phyloP scores from a whole-genome alignment of 2,797 vertebrate species.

The Eremophila alpestris region DNA sequence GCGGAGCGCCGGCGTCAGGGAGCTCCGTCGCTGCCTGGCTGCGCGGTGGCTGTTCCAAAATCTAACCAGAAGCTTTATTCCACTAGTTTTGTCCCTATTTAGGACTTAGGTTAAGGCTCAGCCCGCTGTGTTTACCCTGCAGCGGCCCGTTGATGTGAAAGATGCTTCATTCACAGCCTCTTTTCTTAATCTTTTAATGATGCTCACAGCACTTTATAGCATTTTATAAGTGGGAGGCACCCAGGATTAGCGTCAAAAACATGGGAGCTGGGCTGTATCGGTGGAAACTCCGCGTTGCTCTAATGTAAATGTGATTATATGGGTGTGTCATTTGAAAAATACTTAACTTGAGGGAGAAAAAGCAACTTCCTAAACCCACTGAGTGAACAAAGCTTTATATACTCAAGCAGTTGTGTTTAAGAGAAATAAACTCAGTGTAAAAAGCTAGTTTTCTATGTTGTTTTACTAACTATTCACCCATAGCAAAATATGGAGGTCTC shows the following conservation, averaged over 20 bases:
- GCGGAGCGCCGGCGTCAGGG: not conserved
- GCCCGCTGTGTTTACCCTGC: not conserved
- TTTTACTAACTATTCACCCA: not conserved
- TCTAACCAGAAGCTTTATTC: accelerated
- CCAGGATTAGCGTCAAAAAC: accelerated
- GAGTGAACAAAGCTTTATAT: not conserved
- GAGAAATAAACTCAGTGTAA: not conserved
- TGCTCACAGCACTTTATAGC: accelerated
- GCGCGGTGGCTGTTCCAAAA: not conserved
- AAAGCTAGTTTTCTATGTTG: not conserved
- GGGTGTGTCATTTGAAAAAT: not conserved
- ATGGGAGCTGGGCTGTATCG: accelerated
- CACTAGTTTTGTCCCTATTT: accelerated
- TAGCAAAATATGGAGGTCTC: not conserved
- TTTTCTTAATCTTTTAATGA: accelerated
- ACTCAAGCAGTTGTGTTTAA: not conserved
- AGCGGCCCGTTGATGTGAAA: accelerated
- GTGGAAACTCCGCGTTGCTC: accelerated
- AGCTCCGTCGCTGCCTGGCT: accelerated
- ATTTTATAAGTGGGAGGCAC: accelerated
- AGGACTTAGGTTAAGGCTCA: accelerated
- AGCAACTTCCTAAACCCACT: not conserved
- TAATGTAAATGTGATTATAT: not conserved
- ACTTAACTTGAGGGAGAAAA: not conserved
- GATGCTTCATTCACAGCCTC: no score